phyloP scores from a whole-genome alignment of 2,797 vertebrate genomes.

The Syngnathus acus region DNA sequence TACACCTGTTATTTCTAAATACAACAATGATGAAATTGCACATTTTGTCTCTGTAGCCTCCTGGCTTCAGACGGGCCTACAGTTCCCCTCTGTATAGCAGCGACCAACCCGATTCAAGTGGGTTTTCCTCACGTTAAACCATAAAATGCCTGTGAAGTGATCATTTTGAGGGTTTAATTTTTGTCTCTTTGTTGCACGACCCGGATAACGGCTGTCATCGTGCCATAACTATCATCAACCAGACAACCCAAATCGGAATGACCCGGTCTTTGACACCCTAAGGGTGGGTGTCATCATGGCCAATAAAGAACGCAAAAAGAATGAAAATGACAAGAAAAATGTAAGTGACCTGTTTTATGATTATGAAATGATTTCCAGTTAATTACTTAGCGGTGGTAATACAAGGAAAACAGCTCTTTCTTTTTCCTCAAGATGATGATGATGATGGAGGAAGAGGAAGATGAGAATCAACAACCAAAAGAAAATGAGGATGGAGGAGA shows the following conservation, averaged over 20 bases:
- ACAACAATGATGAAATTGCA: not conserved
- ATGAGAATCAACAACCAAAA: conserved; percentile 78
- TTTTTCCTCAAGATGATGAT: conserved; percentile 64
- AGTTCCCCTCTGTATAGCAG: conserved; percentile 87
- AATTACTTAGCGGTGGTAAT: not conserved
- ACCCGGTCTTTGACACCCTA: conserved; percentile 92
- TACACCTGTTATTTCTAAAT: not conserved
- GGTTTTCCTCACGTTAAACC: conserved; percentile 18
- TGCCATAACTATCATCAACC: not conserved
- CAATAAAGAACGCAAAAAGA: conserved; percentile 95
- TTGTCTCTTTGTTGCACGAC: not conserved
- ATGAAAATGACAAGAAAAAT: conserved; percentile 90
- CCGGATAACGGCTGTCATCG: not conserved
- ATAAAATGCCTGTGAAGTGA: not conserved
- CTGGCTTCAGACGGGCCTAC: conserved; percentile 88
- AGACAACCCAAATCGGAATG: conserved; percentile 78
- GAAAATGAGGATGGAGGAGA: conserved; percentile 76
- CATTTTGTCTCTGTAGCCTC: conserved; percentile 67
- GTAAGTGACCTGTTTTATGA: conserved; percentile 58
- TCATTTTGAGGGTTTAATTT: not conserved
- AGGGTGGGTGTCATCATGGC: conserved; percentile 93
- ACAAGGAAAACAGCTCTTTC: not conserved
- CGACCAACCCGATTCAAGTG: conserved; percentile 61
- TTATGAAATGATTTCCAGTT: not conserved
- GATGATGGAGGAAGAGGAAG: conserved; percentile 94